These are phyloP conservation scores for Gambusia yucatana DNA, from an alignment of 2,797 vertebrate species.

Conservation along the genomic window DNA sequence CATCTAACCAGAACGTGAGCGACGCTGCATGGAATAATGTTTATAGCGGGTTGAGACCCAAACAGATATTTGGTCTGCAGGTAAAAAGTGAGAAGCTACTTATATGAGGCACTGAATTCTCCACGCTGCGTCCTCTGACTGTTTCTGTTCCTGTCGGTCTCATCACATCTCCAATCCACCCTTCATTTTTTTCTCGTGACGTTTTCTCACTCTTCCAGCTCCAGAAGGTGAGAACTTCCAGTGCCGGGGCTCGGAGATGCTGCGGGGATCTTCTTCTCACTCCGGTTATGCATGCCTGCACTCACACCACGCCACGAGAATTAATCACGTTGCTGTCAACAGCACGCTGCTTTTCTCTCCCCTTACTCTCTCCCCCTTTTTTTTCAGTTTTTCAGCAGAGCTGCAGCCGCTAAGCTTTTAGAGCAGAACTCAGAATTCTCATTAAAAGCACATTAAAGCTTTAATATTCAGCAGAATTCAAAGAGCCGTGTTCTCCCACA, in stretches of 20 bases:
- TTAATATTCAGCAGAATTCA: conserved; percentile 49
- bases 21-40: not conserved
- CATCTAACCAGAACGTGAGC: not conserved
- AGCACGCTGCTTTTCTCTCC: not conserved
- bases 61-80: not conserved
- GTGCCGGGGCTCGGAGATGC: conserved; percentile 23
- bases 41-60: not conserved
- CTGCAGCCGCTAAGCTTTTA: conserved; percentile 36
- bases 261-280: conserved; percentile 2
- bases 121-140: not conserved
- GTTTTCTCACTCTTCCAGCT: conserved; percentile 19
- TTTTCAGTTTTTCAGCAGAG: conserved; percentile 4
- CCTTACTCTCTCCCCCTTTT: too few species aligned
- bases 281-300: not conserved
- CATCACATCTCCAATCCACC: not conserved
- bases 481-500: conserved; percentile 19
- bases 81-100: not conserved
- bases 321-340: conserved; percentile 34
- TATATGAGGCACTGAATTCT: not conserved
- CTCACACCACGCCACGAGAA: conserved; percentile 8
- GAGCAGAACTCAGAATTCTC: conserved; percentile 39
- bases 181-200: conserved; percentile 8
- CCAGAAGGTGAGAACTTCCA: conserved; percentile 27
- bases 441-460: conserved; percentile 58
- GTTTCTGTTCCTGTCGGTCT: conserved; percentile 3